These are phyloP conservation scores for Saccopteryx bilineata DNA, from an alignment of 2,113 vertebrate species.

Conservation along the genomic window DNA sequence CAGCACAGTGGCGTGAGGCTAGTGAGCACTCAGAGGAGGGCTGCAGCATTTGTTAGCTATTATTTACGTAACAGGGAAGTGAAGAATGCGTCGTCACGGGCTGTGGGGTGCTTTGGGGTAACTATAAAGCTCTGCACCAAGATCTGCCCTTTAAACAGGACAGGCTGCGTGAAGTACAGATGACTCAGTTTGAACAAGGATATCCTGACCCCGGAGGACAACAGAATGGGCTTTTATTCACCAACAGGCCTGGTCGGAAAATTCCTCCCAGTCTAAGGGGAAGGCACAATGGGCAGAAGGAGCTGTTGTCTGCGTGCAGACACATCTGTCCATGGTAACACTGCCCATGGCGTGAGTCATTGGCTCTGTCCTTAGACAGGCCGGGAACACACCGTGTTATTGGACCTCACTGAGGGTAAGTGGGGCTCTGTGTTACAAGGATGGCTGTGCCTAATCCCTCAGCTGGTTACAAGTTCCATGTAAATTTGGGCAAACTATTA, in stretches of 20 bases:
- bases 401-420: not conserved
- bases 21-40: fast-evolving
- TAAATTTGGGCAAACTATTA: not conserved
- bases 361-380: not conserved
- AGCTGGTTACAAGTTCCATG: not conserved
- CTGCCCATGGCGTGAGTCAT: not conserved
- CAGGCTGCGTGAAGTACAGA: not conserved
- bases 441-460: not conserved
- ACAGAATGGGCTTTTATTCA: not conserved
- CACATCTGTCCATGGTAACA: not conserved
- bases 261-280: not conserved
- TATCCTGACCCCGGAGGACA: not conserved
- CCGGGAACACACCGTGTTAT: not conserved
- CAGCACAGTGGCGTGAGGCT: not conserved
- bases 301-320: not conserved
- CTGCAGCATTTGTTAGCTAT: not conserved
- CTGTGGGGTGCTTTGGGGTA: not conserved
- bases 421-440: not conserved
- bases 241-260: not conserved
- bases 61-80: fast-evolving
- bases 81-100: not conserved
- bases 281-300: not conserved
- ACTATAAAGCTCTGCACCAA: not conserved
- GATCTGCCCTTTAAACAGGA: not conserved
- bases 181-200: constrained; percentile 26